Evolutionary conservation across 2,113 vertebrate genomes (phyloP), one percentile per base, ranked within the genome.

Genomic region (Proteles cristata): DNA sequence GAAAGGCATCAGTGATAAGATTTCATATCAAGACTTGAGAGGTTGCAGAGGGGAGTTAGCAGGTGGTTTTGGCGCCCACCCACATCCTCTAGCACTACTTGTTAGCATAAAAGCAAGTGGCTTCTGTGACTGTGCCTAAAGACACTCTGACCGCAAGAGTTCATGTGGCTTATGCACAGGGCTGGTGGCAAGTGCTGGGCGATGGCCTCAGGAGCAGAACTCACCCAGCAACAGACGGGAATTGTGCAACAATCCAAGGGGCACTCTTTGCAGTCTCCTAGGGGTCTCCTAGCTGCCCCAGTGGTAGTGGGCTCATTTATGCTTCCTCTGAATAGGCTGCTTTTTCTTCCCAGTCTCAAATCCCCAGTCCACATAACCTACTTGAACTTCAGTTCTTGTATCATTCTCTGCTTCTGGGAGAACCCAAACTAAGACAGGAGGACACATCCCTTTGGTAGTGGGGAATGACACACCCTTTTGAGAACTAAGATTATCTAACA

Each of bases 21-120:
- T 73, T 88, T 85, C 53, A 65, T n/a, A 58, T 92, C 53, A 73
- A 71, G 79, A 71, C n/a, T 39, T 93, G 73, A 74, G 71, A 96
- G 86, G 48, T 65, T 74, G 25, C 50, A 65, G 17, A 86, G 66
- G 31, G 4, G 35, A 23, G 28, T 68, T 5, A 82, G 35, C 39
- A 35, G 84, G 55, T 83, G 45, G 10, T 58, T 69, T 48, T 35
- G 11, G 21, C 25, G 31, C 28, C 39, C 63, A 48, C 33, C 63
- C 83, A 45, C n/a, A 45, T 87, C 33, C 28, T 7, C 4, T 35
- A n/a, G 28, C 31, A 31, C 58, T 90, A 61, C 5, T 33, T 68
- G 31, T 48, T 89, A 11, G 25, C 26, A 43, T 82, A 35, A 96
- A 69, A 66, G 26, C 61, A 76, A 50, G 33, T 15, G 1, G 76